These are phyloP conservation scores for Caenorhabditis drosophilae DNA, from an alignment of 2,888 invertebrate genomes.

Conservation along the genomic window DNA sequence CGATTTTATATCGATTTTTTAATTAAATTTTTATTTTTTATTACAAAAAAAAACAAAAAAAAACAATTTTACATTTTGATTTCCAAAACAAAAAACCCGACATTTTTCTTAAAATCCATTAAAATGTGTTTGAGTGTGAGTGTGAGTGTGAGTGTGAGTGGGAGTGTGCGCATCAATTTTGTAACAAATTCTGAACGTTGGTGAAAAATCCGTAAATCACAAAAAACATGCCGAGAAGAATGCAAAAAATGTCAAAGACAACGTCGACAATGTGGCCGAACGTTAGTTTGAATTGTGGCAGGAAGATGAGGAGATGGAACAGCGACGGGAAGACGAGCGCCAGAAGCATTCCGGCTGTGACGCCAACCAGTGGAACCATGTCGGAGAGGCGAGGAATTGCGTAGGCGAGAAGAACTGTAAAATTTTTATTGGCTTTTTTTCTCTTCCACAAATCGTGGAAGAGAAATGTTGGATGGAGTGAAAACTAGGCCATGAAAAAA, in stretches of 20 bases:
- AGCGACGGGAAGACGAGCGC: constrained; percentile 64
- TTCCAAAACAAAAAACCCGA: no score
- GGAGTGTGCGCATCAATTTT: no score
- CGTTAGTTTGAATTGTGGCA: constrained; percentile 41
- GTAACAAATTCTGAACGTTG: constrained; percentile 28
- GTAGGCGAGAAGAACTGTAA: constrained; percentile 61
- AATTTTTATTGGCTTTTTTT: no score
- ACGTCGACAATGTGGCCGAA: constrained; percentile 16
- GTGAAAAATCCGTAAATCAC: constrained; percentile 28
- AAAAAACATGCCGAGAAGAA: constrained; percentile 38
- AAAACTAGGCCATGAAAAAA: no score
- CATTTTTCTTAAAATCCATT: no score
- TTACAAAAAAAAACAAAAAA: neutral
- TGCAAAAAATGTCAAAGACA: constrained; percentile 31
- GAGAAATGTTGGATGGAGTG: no score
- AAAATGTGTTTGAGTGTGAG: no score
- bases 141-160: no score
- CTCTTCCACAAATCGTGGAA: no score
- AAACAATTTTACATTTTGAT: neutral
- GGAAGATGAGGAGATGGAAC: constrained; percentile 57
- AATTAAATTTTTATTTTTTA: neutral
- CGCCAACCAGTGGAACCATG: constrained; percentile 67
- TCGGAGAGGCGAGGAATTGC: constrained; percentile 64
- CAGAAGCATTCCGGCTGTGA: constrained; percentile 65
- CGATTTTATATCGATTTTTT: neutral